Evolutionary conservation across 2,113 vertebrate genomes (phyloP).

Genomic region (Menura novaehollandiae): DNA sequence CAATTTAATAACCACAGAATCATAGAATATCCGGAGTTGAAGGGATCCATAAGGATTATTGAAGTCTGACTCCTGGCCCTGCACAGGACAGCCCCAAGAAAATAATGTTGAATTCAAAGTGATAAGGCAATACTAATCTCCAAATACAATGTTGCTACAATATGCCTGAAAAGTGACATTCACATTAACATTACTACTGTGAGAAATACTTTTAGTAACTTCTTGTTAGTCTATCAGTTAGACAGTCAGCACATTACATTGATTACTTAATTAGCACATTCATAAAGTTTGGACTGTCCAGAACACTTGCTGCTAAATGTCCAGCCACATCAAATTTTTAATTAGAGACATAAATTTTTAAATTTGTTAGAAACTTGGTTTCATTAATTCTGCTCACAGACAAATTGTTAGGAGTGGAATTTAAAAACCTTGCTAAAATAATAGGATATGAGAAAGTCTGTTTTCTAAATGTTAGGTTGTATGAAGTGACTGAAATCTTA

Average conservation of each 20-base stretch:
- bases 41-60: neutral
- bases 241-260: neutral
- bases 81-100: neutral
- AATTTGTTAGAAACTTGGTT: neutral
- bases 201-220: neutral
- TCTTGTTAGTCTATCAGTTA: neutral
- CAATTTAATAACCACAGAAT: neutral
- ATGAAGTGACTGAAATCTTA: neutral
- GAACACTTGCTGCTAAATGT: neutral
- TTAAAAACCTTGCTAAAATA: neutral
- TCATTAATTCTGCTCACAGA: neutral
- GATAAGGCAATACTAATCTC: neutral
- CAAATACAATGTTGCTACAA: neutral
- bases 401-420: neutral
- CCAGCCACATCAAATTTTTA: neutral
- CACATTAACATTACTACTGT: fast-evolving
- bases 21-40: neutral
- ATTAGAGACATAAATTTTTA: neutral
- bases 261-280: neutral
- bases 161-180: neutral
- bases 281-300: neutral
- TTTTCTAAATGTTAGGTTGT: neutral
- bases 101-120: neutral
- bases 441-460: neutral
- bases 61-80: neutral